These are phyloP conservation scores for Ganaspis brasiliensis DNA, from an alignment of 2,888 invertebrate genomes.

Conservation along the genomic window DNA sequence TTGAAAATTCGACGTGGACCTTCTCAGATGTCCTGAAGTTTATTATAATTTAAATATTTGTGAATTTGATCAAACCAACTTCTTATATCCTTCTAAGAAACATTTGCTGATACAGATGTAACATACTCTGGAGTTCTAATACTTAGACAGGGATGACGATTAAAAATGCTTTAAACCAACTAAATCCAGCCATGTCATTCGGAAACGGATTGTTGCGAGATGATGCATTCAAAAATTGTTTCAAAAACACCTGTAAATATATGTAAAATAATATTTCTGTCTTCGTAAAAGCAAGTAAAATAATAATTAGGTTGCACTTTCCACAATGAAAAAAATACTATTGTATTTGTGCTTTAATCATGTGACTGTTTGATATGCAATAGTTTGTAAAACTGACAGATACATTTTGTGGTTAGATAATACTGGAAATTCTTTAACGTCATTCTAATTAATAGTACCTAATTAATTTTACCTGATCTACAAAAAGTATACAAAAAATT, in stretches of 20 bases:
- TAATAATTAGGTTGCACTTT: too few species aligned
- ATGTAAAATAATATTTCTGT: constrained; percentile 1
- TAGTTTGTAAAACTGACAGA: too few species aligned
- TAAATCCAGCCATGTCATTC: constrained; percentile 66
- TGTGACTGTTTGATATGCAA: too few species aligned
- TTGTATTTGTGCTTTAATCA: too few species aligned
- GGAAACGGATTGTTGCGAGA: constrained; percentile 68
- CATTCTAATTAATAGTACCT: too few species aligned
- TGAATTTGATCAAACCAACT: constrained; percentile 70
- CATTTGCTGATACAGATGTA: constrained; percentile 70
- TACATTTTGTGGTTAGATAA: too few species aligned
- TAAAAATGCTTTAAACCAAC: constrained; percentile 71
- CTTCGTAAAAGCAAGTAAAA: background rate
- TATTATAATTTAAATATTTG: constrained; percentile 62
- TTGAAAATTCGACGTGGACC: constrained; percentile 72
- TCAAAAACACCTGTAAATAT: constrained; percentile 55
- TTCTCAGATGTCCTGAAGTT: constrained; percentile 63
- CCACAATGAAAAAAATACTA: background rate
- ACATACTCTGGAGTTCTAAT: constrained; percentile 57
- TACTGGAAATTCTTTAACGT: too few species aligned
- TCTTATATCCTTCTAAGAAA: constrained; percentile 69
- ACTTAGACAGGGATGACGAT: constrained; percentile 66
- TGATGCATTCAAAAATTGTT: constrained; percentile 57
- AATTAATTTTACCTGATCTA: too few species aligned
- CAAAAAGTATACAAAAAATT: too few species aligned